Evolutionary conservation across 2,113 vertebrate species (phyloP), one percentile per base, ranked within the genome.

Genomic region (Siniperca chuatsi): DNA sequence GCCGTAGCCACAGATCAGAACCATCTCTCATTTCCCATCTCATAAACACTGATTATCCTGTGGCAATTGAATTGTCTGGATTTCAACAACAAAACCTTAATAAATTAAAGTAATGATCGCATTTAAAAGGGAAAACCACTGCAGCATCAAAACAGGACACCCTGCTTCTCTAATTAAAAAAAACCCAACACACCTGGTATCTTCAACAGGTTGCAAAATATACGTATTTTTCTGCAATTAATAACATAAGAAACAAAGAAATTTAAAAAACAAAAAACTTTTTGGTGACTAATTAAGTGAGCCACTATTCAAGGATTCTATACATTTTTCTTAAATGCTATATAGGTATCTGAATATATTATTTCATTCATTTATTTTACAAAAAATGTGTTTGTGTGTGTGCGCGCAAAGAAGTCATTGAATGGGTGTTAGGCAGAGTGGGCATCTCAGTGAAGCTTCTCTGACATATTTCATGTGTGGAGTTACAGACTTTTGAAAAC

Each of bases 261-360:
- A 61, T 64, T 15, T 42, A 42, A 42, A 9, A 44, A 44, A 44
- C 2, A 79, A 85, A 52, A 78, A 87, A 75, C 16, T 54, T 87
- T 92, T 87, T 92, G 91, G 93, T 95, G 95, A 95, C 94, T 92
- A 93, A 94, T 89, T 93, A 92, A 87, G 90, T 90, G 92, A 94
- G 94, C 90, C 95, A 95, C 95, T 95, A 93, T 93, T 95, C 76
- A 94, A 91, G 80, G 87, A 94, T 93, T 95, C 93, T 94, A 95
- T 94, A 95, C 91, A 95, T 87, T 87, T 94, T 87, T 92, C 89
- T 94, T 95, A 94, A 95, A 95, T 91, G 88, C 92, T 96, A 94
- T 95, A 93, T 88, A 93, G 81, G 91, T 91, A 94, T 94, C 92
- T 94, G 93, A 94, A 95, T 95, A 96, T 96, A 95, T 96, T 95